phyloP scores from a whole-genome alignment of 2,113 vertebrate genomes.

The Sorex fumeus region DNA sequence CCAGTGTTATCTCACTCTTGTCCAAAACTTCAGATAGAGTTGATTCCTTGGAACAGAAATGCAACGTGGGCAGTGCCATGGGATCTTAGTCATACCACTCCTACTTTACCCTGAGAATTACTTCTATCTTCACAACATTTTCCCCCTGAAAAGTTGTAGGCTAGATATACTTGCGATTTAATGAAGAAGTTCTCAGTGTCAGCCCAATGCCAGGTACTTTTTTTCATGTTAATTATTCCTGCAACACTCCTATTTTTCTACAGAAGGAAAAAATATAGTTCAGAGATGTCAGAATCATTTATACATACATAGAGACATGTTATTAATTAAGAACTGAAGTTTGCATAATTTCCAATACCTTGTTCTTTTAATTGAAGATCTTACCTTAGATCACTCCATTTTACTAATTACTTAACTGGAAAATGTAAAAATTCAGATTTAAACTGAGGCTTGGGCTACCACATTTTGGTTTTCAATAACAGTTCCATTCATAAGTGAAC shows the following conservation, averaged over 20 bases:
- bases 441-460: neutral
- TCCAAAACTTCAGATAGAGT: no score
- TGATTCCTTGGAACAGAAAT: no score
- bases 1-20: neutral
- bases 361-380: neutral
- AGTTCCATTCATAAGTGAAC: neutral
- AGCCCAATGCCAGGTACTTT: neutral
- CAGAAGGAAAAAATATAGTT: neutral
- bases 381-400: no score
- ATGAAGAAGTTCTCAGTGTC: neutral
- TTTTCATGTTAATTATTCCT: neutral
- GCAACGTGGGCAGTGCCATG: no score
- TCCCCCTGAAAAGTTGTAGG: neutral
- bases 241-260: neutral
- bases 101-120: constrained; percentile 16
- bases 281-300: neutral
- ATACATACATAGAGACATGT: no score
- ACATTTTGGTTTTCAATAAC: neutral
- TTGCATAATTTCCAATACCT: constrained; percentile 15
- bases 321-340: neutral
- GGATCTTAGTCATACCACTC: no score
- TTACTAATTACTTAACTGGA: no score
- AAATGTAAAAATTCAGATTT: neutral
- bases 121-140: neutral
- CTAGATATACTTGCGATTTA: neutral